Conservation (phyloP, 2,888 invertebrate genomes). For the Drosophila nr. fundita region DNA sequence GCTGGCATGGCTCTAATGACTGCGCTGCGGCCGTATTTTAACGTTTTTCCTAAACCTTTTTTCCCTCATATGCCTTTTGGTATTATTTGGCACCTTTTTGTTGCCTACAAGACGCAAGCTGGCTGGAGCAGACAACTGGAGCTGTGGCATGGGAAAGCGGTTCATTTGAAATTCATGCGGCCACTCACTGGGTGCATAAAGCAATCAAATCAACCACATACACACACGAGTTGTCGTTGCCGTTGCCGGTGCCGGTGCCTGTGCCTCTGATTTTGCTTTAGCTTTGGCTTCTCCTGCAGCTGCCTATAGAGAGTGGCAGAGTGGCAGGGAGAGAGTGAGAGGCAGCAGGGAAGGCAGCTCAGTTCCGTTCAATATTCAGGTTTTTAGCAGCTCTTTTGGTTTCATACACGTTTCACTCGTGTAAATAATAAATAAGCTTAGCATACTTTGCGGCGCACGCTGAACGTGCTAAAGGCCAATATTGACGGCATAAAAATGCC, state of each 20-base stretch:
- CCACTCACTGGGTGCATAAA: conserved; percentile 84
- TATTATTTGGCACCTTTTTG: conserved; percentile 56
- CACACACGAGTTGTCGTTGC: conserved; percentile 46
- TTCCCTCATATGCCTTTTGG: conserved; percentile 43
- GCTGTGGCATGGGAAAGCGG: conserved; percentile 39
- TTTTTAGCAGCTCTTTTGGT: conserved; percentile 66
- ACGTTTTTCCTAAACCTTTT: conserved; percentile 44
- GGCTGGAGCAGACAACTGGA: neutral
- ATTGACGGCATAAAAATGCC: conserved; percentile 54
- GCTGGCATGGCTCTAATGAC: conserved; percentile 58
- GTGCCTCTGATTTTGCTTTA: neutral
- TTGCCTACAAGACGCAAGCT: conserved; percentile 4
- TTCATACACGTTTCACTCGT: conserved; percentile 78
- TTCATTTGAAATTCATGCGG: conserved; percentile 83
- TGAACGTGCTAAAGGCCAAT: conserved; percentile 57
- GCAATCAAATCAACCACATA: conserved; percentile 83
- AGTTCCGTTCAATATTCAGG: conserved; percentile 34
- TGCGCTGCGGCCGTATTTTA: conserved; percentile 58
- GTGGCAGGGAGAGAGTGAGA: neutral
- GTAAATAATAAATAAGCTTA: conserved; percentile 81
- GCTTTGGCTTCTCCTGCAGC: neutral
- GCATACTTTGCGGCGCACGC: conserved; percentile 72
- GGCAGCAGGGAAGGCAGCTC: conserved; percentile 1
- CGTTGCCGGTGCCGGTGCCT: neutral
- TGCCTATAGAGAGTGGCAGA: neutral